These are phyloP conservation scores for Octonoba sinensis DNA, from an alignment of 2,888 invertebrate species.

Conservation along the genomic window DNA sequence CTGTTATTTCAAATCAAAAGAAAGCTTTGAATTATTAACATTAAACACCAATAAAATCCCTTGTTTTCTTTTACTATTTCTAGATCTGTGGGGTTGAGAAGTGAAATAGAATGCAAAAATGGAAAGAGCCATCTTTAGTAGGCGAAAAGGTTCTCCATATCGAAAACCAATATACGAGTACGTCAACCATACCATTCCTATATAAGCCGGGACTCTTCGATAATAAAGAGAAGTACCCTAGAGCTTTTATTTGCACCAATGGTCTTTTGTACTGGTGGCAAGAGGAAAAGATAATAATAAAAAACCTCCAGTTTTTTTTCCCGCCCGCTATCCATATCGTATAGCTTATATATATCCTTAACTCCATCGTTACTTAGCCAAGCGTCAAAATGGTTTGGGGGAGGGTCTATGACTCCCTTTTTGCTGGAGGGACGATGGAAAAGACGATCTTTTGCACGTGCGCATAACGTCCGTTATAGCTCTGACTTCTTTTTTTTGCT, in stretches of 20 bases:
- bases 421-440: not conserved
- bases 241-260: constrained; percentile 52
- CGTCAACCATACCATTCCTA: constrained; percentile 51
- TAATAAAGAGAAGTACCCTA: constrained; percentile 45
- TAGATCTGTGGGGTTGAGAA: no score
- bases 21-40: no score
- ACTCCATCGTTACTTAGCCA: constrained; percentile 51
- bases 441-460: constrained; percentile 38
- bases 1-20: no score
- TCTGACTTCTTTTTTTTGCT: not conserved
- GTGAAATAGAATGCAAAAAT: no score
- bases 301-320: constrained; percentile 10
- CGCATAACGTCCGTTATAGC: constrained; percentile 17
- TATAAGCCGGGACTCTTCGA: constrained; percentile 34
- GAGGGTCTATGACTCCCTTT: constrained; percentile 16
- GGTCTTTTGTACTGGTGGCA: constrained; percentile 42
- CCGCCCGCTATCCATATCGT: constrained; percentile 34
- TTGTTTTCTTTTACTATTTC: no score
- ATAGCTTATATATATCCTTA: constrained; percentile 51
- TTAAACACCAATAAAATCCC: no score
- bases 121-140: not conserved
- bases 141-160: constrained; percentile 19
- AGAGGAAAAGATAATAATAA: constrained; percentile 17
- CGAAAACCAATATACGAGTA: constrained; percentile 59
- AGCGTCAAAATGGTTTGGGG: constrained; percentile 48